phyloP scores from a whole-genome alignment of 2,113 vertebrate species.

The Macquaria australasica region DNA sequence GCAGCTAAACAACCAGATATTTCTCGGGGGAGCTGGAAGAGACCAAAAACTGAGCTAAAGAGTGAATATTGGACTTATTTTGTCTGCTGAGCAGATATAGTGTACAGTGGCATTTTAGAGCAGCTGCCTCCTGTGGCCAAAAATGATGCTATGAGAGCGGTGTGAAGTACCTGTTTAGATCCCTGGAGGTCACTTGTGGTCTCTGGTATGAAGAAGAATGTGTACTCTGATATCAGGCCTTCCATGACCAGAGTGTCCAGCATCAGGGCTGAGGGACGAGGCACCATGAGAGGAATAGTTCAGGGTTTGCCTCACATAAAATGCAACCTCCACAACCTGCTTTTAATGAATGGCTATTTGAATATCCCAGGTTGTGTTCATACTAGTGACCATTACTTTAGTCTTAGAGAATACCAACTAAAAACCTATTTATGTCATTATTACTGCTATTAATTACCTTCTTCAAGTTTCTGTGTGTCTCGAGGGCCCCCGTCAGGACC shows the following conservation, averaged over 20 bases:
- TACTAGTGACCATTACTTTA: neutral
- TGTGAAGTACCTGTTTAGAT: conserved; percentile 85
- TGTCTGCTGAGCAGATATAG: too few relatives aligned
- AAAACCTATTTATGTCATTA: neutral
- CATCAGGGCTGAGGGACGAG: conserved; percentile 87
- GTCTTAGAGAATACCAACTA: neutral
- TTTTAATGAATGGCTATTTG: neutral
- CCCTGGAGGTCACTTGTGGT: conserved; percentile 88
- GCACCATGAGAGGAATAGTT: conserved; percentile 17
- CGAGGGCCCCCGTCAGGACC: conserved; percentile 32
- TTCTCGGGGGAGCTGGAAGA: too few relatives aligned
- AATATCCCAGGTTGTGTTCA: neutral
- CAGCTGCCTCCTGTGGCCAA: too few relatives aligned
- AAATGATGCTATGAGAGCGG: too few relatives aligned
- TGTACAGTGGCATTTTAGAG: too few relatives aligned
- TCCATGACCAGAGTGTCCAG: conserved; percentile 89
- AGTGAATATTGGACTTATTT: too few relatives aligned
- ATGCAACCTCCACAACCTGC: neutral
- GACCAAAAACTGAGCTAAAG: too few relatives aligned
- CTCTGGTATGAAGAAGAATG: conserved; percentile 86
- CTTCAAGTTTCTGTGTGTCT: conserved; percentile 65
- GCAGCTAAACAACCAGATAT: too few relatives aligned
- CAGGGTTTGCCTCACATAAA: neutral
- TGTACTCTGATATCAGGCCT: conserved; percentile 90
- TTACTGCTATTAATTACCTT: conserved; percentile 67